A percentile compares a stretch with the other conserved stretches of the same genome.
Conservation (phyloP, 1,140 invertebrate genomes). For the Galleria mellonella region DNA sequence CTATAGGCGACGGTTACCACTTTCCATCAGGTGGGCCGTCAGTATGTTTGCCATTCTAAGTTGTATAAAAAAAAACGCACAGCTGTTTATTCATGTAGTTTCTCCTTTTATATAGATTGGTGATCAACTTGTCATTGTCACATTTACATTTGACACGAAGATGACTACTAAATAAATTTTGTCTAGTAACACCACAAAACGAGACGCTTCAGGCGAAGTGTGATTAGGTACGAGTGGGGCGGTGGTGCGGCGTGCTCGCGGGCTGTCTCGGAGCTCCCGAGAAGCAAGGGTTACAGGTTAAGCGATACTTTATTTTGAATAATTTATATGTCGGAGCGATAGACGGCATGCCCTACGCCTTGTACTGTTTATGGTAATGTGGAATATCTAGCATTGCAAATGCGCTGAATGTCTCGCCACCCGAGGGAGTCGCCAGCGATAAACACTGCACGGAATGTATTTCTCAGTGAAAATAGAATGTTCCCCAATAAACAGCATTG, state of each 20-base stretch:
- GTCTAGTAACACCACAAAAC: no score
- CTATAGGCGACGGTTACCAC: no score
- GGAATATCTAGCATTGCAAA: constrained; percentile 71
- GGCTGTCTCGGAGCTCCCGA: constrained; percentile 15
- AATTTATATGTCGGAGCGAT: constrained; percentile 73
- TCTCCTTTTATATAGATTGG: no score
- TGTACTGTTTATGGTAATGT: constrained; percentile 72
- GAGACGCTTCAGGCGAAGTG: no score
- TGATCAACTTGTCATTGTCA: no score
- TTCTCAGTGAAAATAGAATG: constrained; percentile 12
- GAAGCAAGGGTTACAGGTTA: constrained; percentile 58
- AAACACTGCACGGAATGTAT: constrained; percentile 43
- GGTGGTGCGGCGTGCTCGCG: not conserved
- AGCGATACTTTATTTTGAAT: constrained; percentile 75
- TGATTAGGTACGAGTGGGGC: not conserved
- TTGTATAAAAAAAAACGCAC: no score
- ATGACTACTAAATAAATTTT: no score
- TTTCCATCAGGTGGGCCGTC: no score
- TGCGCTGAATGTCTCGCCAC: constrained; percentile 67
- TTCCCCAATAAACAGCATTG: no score
- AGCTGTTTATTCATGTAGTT: no score
- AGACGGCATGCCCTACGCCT: constrained; percentile 68
- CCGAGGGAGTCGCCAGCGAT: constrained; percentile 46
- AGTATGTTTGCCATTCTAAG: no score
- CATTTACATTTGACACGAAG: no score